These are phyloP conservation scores for Hippocampus comes DNA, from an alignment of 2,113 vertebrate species.

Conservation along the genomic window DNA sequence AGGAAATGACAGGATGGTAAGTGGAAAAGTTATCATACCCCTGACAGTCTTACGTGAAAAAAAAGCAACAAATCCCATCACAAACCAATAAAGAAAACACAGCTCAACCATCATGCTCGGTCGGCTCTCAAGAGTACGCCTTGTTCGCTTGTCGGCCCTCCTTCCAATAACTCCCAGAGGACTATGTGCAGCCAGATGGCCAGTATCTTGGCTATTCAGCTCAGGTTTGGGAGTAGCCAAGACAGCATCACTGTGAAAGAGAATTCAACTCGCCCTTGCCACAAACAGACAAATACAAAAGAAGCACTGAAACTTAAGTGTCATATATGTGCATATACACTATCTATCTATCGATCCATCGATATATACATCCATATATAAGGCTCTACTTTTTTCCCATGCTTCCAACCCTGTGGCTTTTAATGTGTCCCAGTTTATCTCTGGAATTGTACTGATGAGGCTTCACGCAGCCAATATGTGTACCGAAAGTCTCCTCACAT, in stretches of 20 bases:
- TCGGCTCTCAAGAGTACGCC: slow-evolving; percentile 49
- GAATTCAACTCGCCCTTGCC: slow-evolving; percentile 31
- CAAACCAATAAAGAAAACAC: not conserved
- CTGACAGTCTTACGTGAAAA: slow-evolving; percentile 19
- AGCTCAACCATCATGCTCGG: slow-evolving; percentile 31
- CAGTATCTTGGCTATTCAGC: slow-evolving; percentile 62
- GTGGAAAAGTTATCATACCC: slow-evolving; percentile 29
- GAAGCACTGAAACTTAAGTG: not conserved
- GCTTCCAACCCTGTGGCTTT: no score
- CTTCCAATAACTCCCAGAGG: slow-evolving; percentile 60
- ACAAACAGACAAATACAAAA: slow-evolving; percentile 14
- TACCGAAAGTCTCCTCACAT: no score
- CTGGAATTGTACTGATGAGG: no score
- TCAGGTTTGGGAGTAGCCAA: slow-evolving; percentile 40
- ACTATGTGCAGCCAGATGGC: slow-evolving; percentile 60
- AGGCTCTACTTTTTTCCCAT: no score
- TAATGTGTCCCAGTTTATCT: no score
- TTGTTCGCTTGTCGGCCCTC: slow-evolving; percentile 37
- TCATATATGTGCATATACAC: not conserved
- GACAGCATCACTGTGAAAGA: slow-evolving; percentile 47
- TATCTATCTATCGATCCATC: no score
- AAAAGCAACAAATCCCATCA: slow-evolving; percentile 19
- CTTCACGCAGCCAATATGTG: no score
- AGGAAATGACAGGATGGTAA: slow-evolving; percentile 32
- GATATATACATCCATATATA: no score